A percentile compares a stretch with the other conserved stretches of the same genome.
Evolutionary conservation across 2,797 vertebrate genomes (phyloP).

Genomic region (Cottoperca gobio): DNA sequence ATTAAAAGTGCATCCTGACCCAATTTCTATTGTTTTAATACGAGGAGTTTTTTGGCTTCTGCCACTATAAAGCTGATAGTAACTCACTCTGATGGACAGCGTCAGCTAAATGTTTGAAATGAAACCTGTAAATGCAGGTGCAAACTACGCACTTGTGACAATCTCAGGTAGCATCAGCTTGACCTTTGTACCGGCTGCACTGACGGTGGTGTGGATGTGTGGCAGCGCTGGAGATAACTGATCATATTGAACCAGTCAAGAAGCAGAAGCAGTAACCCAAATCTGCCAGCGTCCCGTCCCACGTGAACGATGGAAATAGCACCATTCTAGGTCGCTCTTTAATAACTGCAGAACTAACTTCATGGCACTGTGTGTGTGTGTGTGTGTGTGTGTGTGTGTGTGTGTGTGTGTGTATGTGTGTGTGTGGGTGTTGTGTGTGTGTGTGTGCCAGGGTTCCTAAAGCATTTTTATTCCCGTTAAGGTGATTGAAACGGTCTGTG

Average conservation of each 20-base stretch:
- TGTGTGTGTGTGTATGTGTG: constrained; percentile 14
- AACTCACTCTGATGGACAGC: neutral
- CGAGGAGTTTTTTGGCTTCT: neutral
- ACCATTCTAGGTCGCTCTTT: constrained; percentile 65
- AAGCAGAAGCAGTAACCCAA: constrained; percentile 62
- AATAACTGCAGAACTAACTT: constrained; percentile 62
- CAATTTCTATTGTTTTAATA: constrained; percentile 6
- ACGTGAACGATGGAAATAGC: constrained; percentile 71
- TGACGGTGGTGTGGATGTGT: neutral
- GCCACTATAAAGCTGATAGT: neutral
- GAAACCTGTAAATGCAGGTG: neutral
- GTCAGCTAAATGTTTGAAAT: neutral
- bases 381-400: constrained; percentile 12
- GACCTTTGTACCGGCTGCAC: neutral
- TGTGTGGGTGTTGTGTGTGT: constrained; percentile 8
- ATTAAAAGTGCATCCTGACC: constrained; percentile 24
- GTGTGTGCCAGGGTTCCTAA: neutral
- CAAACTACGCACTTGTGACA: neutral
- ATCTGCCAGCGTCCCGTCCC: constrained; percentile 68
- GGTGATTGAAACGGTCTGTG: constrained; percentile 10
- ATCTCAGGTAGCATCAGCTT: neutral
- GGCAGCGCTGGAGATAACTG: constrained; percentile 7
- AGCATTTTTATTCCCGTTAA: constrained; percentile 30
- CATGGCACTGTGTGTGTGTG: constrained; percentile 6
- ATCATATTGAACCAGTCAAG: constrained; percentile 35